A percentile compares a stretch with the other conserved stretches of the same genome.
Conservation (phyloP, 2,113 vertebrate species). For the Taxidea taxus region DNA sequence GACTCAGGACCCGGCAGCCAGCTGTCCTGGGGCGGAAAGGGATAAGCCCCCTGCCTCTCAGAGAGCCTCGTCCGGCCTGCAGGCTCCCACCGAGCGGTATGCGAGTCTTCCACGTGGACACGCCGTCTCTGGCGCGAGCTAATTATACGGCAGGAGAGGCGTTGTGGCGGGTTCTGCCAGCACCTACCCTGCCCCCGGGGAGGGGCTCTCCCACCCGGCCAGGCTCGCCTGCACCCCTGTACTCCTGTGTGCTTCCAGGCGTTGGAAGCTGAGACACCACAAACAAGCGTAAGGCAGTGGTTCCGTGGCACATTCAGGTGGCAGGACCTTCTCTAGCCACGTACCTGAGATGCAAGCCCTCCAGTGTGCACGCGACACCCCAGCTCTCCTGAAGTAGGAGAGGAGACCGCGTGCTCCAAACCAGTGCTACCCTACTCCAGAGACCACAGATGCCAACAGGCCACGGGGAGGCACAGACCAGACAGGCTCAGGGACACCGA, state of each 20-base stretch:
- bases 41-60: background rate
- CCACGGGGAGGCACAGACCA: background rate
- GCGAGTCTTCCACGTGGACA: background rate
- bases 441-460: background rate
- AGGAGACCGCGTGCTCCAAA: accelerated
- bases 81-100: background rate
- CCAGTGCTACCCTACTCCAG: accelerated
- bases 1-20: background rate
- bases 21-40: accelerated
- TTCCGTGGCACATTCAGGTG: accelerated
- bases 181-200: background rate
- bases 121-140: background rate
- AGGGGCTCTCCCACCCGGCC: background rate
- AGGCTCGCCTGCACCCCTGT: background rate
- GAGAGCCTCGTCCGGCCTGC: background rate
- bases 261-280: accelerated
- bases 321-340: accelerated
- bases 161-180: accelerated
- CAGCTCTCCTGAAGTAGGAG: accelerated
- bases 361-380: accelerated
- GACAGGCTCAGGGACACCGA: background rate
- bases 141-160: background rate
- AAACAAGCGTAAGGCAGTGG: accelerated
- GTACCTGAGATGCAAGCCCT: accelerated
- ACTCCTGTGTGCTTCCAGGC: accelerated